phyloP scores from a whole-genome alignment of 2,888 invertebrate genomes.

The Amorpha juglandis region DNA sequence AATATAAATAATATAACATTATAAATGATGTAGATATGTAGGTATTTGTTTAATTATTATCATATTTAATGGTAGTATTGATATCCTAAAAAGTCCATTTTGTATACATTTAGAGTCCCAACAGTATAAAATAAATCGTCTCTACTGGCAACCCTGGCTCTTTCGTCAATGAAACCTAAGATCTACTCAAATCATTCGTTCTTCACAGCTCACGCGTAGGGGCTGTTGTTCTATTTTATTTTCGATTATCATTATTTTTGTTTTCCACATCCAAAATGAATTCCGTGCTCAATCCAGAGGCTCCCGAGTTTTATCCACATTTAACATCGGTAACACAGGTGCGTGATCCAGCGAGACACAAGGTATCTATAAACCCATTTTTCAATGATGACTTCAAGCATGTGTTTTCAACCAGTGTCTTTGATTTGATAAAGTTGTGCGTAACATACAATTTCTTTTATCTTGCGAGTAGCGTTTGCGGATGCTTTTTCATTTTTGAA shows the following conservation, averaged over 20 bases:
- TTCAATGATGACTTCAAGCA: constrained; percentile 21
- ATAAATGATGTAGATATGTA: no score
- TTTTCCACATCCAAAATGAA: constrained; percentile 54
- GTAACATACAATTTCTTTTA: constrained; percentile 7
- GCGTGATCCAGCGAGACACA: constrained; percentile 36
- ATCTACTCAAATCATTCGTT: constrained; percentile 30
- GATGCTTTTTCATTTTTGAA: neutral
- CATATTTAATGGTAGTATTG: no score
- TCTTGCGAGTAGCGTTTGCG: neutral
- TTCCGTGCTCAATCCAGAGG: constrained; percentile 71
- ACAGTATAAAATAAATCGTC: no score
- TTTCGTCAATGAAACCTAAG: no score
- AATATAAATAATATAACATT: no score
- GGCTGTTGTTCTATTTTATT: constrained; percentile 26
- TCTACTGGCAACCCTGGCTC: no score
- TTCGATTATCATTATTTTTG: constrained; percentile 24
- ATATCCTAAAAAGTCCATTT: no score
- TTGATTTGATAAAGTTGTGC: constrained; percentile 24
- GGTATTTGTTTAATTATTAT: no score
- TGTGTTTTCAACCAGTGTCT: constrained; percentile 24
- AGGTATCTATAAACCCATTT: constrained; percentile 21
- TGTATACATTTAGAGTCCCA: no score
- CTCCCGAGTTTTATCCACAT: constrained; percentile 71
- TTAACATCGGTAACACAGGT: constrained; percentile 65
- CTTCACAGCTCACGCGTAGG: constrained; percentile 37